A percentile compares a stretch with the other conserved stretches of the same genome.
Evolutionary conservation across 2,113 vertebrate genomes (phyloP).

Genomic region (Entomyzon cyanotis): DNA sequence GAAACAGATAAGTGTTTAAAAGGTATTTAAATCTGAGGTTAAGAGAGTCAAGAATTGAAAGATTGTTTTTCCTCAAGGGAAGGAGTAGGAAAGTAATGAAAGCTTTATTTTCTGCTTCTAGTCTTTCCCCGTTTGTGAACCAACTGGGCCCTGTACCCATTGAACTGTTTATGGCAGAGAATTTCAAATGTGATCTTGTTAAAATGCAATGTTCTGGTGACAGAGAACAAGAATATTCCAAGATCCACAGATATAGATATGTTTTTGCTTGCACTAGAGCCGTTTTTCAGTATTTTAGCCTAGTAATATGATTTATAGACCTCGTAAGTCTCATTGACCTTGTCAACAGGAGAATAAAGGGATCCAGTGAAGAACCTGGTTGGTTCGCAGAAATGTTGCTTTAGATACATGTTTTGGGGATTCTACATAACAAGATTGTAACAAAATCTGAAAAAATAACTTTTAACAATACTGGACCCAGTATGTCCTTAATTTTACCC

Average conservation of each 20-base stretch:
- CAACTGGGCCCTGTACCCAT: neutral
- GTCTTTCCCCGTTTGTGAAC: neutral
- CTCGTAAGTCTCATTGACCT: neutral
- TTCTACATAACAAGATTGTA: neutral
- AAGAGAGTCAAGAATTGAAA: neutral
- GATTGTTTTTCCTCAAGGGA: neutral
- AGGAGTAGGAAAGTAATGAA: neutral
- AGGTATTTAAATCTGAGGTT: neutral
- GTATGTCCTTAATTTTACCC: neutral
- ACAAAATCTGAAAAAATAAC: neutral
- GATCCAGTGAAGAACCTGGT: neutral
- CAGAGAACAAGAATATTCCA: neutral
- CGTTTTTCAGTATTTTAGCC: neutral
- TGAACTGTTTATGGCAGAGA: neutral
- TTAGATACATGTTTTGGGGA: neutral
- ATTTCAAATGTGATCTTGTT: neutral
- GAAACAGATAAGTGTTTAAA: neutral
- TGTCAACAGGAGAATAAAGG: neutral
- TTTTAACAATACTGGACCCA: neutral
- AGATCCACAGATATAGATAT: neutral
- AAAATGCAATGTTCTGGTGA: neutral
- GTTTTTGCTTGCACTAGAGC: neutral
- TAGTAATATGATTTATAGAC: neutral
- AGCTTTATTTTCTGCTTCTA: neutral
- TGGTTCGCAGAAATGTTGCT: neutral